Percentiles rank a stretch among this genome's conserved stretches.
Evolutionary conservation across 2,113 vertebrate genomes (phyloP).

Genomic region (Aix galericulata): DNA sequence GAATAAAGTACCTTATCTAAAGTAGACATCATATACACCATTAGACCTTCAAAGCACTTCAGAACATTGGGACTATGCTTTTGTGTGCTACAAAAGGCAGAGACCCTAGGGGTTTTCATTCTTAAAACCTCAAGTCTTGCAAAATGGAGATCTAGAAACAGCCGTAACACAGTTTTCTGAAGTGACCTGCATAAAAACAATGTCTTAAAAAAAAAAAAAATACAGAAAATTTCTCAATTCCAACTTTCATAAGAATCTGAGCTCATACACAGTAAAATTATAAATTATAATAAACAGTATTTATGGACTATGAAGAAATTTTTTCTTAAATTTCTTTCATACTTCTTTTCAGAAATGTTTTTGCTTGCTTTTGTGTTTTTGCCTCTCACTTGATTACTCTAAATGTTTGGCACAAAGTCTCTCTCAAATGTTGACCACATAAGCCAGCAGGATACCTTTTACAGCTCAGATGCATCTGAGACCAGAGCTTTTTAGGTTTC

Average conservation of each 20-base stretch:
- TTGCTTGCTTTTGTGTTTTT: background rate
- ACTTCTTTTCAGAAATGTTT: background rate
- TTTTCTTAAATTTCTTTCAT: background rate
- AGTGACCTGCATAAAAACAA: background rate
- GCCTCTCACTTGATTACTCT: background rate
- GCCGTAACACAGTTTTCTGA: background rate
- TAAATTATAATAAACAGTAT: background rate
- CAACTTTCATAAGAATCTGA: fast-evolving
- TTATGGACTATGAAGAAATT: background rate
- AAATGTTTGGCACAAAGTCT: background rate
- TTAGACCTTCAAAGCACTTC: background rate
- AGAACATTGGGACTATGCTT: background rate
- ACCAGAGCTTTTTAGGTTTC: background rate
- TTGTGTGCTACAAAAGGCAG: background rate
- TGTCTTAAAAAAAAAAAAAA: too few species aligned
- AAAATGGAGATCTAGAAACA: background rate
- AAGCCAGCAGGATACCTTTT: background rate
- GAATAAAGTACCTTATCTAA: background rate
- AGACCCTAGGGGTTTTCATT: fast-evolving
- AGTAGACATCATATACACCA: background rate
- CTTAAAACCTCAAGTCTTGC: background rate
- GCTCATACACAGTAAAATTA: fast-evolving
- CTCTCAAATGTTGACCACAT: background rate
- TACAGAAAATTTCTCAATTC: background rate
- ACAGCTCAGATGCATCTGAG: background rate